Evolutionary conservation across 1,140 invertebrate species (phyloP).

Genomic region (Chironomus tepperi): DNA sequence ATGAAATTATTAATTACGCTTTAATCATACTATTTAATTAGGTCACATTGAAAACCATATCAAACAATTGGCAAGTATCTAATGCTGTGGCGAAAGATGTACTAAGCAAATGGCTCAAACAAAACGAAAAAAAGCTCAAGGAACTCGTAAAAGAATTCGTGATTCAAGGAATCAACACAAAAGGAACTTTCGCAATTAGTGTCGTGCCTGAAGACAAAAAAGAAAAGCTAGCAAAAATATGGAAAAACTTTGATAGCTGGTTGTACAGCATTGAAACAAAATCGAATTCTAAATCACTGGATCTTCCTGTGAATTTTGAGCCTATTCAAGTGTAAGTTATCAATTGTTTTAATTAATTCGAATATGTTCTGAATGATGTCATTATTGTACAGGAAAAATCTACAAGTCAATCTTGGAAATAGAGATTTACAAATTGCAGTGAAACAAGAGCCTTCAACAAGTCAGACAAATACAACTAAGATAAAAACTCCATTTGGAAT

Average conservation of each 20-base stretch:
- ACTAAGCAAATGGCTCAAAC: neutral
- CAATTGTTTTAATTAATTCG: neutral
- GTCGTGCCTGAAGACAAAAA: neutral
- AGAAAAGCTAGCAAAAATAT: neutral
- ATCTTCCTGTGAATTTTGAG: neutral
- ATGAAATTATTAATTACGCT: neutral
- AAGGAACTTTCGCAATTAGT: slow-evolving; percentile 3
- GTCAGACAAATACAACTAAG: neutral
- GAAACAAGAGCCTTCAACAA: neutral
- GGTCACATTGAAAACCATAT: neutral
- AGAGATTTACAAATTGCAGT: neutral
- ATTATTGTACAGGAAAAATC: neutral
- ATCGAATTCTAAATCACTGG: neutral
- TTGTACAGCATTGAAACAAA: slow-evolving; percentile 6
- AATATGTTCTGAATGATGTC: too few relatives aligned
- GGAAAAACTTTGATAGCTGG: neutral
- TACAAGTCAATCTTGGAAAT: neutral
- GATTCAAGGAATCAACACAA: neutral
- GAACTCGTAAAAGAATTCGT: neutral
- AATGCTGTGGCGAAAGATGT: neutral
- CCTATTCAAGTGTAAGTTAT: neutral
- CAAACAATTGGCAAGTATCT: neutral
- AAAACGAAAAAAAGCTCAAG: neutral
- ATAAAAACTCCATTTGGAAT: neutral
- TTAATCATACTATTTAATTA: neutral